A percentile compares a stretch with the other conserved stretches of the same genome.
Evolutionary conservation across 2,797 vertebrate genomes (phyloP).

Genomic region (Anguilla marmorata): DNA sequence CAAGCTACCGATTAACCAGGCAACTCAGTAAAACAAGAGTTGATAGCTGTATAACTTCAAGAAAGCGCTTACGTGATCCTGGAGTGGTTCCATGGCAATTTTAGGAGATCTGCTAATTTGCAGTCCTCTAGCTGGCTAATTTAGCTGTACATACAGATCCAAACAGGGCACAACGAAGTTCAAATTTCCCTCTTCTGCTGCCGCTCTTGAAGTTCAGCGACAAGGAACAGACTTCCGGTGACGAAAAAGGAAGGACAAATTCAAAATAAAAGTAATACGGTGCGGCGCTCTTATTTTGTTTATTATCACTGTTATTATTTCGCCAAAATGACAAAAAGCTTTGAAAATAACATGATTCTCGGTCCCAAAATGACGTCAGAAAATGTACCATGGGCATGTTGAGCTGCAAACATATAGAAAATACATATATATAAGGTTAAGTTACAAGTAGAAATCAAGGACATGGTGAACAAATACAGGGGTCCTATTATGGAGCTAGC

Average conservation of each 20-base stretch:
- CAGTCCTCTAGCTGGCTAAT: neutral
- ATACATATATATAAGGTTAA: too few relatives aligned
- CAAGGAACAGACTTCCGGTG: neutral
- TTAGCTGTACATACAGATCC: neutral
- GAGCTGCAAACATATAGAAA: too few relatives aligned
- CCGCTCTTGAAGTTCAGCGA: constrained; percentile 57
- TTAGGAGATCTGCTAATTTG: neutral
- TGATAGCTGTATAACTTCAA: neutral
- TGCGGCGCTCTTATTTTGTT: too few relatives aligned
- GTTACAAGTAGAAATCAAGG: too few relatives aligned
- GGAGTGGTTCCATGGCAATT: constrained; percentile 61
- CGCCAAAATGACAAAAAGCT: too few relatives aligned
- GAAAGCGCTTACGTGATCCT: constrained; percentile 65
- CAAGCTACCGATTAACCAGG: neutral
- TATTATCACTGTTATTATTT: too few relatives aligned
- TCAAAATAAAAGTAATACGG: neutral
- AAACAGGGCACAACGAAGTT: constrained; percentile 48
- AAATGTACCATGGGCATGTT: too few relatives aligned
- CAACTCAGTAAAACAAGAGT: constrained; percentile 33
- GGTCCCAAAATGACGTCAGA: too few relatives aligned
- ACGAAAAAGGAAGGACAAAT: neutral
- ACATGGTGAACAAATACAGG: too few relatives aligned
- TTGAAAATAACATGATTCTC: too few relatives aligned
- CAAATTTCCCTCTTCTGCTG: constrained; percentile 71
- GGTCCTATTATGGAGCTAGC: too few relatives aligned